Conservation (phyloP, 2,113 vertebrate genomes). For the Burhinus oedicnemus region DNA sequence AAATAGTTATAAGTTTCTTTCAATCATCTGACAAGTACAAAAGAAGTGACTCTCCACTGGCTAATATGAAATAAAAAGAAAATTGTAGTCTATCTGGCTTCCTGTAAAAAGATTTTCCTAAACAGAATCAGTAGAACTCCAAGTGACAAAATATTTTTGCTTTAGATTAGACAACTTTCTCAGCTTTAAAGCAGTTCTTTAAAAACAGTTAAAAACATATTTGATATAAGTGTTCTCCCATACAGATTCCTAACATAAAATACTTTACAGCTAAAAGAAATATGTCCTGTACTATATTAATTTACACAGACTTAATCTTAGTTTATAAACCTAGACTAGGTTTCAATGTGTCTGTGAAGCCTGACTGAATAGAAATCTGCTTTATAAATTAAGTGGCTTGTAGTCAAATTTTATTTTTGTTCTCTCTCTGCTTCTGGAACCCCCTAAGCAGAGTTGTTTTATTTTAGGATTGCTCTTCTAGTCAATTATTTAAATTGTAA, state of each 20-base stretch:
- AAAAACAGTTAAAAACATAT: background rate
- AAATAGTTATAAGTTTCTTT: background rate
- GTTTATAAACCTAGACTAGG: background rate
- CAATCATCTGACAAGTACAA: background rate
- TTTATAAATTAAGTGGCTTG: background rate
- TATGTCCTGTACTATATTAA: background rate
- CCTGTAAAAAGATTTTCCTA: background rate
- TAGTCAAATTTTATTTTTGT: background rate
- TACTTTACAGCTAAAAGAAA: background rate
- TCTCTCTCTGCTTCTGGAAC: background rate
- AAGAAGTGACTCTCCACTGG: background rate
- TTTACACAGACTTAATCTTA: background rate
- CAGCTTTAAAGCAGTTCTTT: background rate
- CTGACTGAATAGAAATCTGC: background rate
- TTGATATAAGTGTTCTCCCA: background rate
- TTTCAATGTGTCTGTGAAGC: background rate
- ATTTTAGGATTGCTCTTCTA: background rate
- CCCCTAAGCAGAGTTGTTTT: background rate
- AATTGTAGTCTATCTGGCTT: background rate
- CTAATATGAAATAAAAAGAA: background rate
- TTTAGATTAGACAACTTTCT: background rate
- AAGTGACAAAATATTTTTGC: conserved; percentile 17
- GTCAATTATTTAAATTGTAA: conserved; percentile 31
- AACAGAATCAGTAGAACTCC: background rate
- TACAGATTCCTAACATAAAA: background rate